Conservation (phyloP, 2,797 vertebrate genomes). For the Leontopithecus rosalia region DNA sequence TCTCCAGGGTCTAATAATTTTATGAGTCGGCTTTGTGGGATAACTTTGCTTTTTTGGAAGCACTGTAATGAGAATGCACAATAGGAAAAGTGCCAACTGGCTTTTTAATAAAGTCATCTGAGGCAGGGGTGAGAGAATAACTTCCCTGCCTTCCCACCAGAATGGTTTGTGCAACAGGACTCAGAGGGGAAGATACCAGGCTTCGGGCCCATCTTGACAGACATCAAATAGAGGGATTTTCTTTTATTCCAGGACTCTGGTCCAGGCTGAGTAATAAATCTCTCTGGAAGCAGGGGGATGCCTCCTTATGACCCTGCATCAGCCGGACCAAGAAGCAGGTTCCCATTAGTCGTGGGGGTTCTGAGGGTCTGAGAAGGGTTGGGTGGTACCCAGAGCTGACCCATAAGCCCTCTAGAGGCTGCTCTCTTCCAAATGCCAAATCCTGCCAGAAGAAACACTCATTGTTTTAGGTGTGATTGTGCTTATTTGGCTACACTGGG, state of each 20-base stretch:
- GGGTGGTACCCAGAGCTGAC: not conserved
- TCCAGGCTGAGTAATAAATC: not conserved
- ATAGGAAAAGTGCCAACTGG: not conserved
- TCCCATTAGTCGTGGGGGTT: not conserved
- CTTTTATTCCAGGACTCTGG: not conserved
- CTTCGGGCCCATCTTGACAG: not conserved
- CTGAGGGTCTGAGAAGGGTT: not conserved
- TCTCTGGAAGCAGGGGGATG: not conserved
- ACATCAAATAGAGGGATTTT: not conserved
- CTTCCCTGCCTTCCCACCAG: not conserved
- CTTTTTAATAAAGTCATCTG: not conserved
- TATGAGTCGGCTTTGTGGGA: not conserved
- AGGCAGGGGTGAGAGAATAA: not conserved
- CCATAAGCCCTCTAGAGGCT: not conserved
- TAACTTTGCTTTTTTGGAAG: slow-evolving; percentile 4
- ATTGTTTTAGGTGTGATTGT: slow-evolving; percentile 31
- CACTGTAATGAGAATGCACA: not conserved
- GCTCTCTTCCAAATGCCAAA: not conserved
- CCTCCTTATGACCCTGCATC: not conserved
- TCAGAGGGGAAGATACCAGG: not conserved
- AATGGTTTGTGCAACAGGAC: not conserved
- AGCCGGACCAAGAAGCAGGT: not conserved
- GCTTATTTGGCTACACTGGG: not conserved
- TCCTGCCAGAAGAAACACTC: slow-evolving; percentile 22
- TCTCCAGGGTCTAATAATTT: slow-evolving; percentile 34